Conservation (phyloP, 2,113 vertebrate genomes). For the Equus quagga region DNA sequence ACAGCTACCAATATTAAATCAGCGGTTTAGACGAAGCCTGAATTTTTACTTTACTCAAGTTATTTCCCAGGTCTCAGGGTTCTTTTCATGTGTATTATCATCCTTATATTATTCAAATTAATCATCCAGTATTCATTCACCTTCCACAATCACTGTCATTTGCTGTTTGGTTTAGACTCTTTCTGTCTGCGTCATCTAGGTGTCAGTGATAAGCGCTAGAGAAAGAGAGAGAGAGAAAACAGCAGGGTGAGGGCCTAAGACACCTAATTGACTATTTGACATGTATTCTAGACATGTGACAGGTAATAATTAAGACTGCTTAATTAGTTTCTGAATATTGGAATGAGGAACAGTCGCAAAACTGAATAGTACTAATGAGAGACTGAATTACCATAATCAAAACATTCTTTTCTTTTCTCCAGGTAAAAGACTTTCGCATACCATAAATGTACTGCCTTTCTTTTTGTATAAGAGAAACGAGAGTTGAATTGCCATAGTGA, state of each 20-base stretch:
- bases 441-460: conserved; percentile 69
- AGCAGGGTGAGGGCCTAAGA: conserved; percentile 42
- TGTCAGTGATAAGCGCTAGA: conserved; percentile 50
- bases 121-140: conserved; percentile 55
- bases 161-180: conserved; percentile 39
- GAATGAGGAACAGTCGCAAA: conserved; percentile 53
- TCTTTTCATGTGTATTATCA: conserved; percentile 22
- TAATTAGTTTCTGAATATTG: conserved; percentile 68
- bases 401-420: conserved; percentile 64
- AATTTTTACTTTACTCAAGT: conserved; percentile 54
- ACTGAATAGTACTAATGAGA: conserved; percentile 72
- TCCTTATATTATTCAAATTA: conserved; percentile 35
- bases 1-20: conserved; percentile 27
- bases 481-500: conserved; percentile 42
- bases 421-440: conserved; percentile 56
- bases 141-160: conserved; percentile 24
- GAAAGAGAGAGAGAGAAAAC: conserved; percentile 61
- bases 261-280: conserved; percentile 20
- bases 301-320: conserved; percentile 57
- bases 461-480: conserved; percentile 69
- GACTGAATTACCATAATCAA: conserved; percentile 68
- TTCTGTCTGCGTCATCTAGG: conserved; percentile 21
- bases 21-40: conserved; percentile 19
- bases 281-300: conserved; percentile 7
- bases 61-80: conserved; percentile 11